These are phyloP conservation scores for Sternarchorhynchus goeldii DNA, from an alignment of 2,797 vertebrate genomes.

Conservation along the genomic window DNA sequence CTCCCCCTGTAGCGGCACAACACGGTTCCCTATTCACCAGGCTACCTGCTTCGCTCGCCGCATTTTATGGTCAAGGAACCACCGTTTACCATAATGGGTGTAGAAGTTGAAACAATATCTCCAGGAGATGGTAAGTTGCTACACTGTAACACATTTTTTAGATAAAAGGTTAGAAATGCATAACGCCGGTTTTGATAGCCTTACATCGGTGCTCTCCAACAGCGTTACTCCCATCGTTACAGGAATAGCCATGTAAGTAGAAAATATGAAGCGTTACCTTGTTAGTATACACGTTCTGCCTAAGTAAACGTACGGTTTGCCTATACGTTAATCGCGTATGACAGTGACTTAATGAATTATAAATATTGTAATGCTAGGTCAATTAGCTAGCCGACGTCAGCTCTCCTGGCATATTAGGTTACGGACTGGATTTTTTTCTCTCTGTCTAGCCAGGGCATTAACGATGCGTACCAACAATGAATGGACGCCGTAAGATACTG, in stretches of 20 bases:
- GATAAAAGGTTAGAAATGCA: not conserved
- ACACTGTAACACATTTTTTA: slow-evolving; percentile 40
- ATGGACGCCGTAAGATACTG: not conserved
- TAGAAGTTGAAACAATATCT: slow-evolving; percentile 95
- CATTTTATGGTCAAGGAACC: slow-evolving; percentile 18
- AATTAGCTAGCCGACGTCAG: not conserved
- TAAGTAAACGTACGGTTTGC: not conserved
- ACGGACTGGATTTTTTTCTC: slow-evolving; percentile 13
- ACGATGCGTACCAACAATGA: not conserved
- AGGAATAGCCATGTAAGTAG: not conserved
- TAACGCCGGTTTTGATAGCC: not conserved
- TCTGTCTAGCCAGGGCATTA: slow-evolving; percentile 45
- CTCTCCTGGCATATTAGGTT: slow-evolving; percentile 1
- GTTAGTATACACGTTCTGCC: not conserved
- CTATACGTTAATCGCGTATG: not conserved
- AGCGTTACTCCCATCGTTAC: not conserved
- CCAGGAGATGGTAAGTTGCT: slow-evolving; percentile 89
- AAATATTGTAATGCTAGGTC: not conserved
- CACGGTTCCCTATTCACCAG: not conserved
- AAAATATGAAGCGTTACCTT: not conserved
- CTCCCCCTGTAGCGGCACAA: not conserved
- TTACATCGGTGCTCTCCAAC: not conserved
- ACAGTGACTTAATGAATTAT: not conserved
- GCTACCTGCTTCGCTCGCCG: not conserved
- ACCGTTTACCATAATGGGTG: slow-evolving; percentile 80